Percentiles rank a stretch among this genome's conserved stretches.
Evolutionary conservation across 37 sponge, comb jelly and placozoan genomes (phyloP).

Genomic region (Amphimedon queenslandica): DNA sequence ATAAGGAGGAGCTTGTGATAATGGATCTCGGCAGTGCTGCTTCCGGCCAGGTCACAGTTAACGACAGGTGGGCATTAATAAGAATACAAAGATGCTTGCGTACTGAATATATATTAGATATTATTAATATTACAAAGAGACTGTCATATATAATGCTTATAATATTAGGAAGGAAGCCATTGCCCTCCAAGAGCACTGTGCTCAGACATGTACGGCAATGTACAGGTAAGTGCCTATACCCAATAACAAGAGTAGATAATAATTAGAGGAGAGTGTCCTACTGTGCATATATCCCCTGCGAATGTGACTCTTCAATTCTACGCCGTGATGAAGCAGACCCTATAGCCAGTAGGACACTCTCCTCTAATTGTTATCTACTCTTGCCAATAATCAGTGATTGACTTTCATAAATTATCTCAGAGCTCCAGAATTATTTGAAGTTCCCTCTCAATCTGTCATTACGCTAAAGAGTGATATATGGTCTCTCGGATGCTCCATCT

Average conservation of each 20-base stretch:
- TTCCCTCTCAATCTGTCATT: slow-evolving; percentile 66
- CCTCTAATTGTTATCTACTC: too few relatives aligned
- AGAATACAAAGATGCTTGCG: not conserved
- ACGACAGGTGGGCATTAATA: slow-evolving; percentile 29
- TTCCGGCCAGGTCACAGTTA: slow-evolving; percentile 26
- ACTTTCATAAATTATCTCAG: slow-evolving; percentile 11
- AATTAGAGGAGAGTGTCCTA: too few relatives aligned
- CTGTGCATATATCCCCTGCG: too few relatives aligned
- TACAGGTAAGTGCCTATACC: slow-evolving; percentile 48
- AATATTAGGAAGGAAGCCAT: slow-evolving; percentile 73
- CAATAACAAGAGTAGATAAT: too few relatives aligned
- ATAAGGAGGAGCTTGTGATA: slow-evolving; percentile 50
- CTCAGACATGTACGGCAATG: slow-evolving; percentile 79
- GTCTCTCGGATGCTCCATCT: slow-evolving; percentile 90
- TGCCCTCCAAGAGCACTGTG: slow-evolving; percentile 79
- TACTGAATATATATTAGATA: not conserved
- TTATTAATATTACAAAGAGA: too few relatives aligned
- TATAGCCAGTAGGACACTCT: too few relatives aligned
- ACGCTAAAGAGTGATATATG: slow-evolving; percentile 81
- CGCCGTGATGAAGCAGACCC: too few relatives aligned
- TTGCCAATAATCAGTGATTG: too few relatives aligned
- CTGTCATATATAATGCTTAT: not conserved
- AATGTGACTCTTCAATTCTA: too few relatives aligned
- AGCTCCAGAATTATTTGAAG: slow-evolving; percentile 94
- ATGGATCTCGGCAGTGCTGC: slow-evolving; percentile 89